A percentile compares a stretch with the other conserved stretches of the same genome.
phyloP scores from a whole-genome alignment of 2,113 vertebrate species.

The Lophius piscatorius region DNA sequence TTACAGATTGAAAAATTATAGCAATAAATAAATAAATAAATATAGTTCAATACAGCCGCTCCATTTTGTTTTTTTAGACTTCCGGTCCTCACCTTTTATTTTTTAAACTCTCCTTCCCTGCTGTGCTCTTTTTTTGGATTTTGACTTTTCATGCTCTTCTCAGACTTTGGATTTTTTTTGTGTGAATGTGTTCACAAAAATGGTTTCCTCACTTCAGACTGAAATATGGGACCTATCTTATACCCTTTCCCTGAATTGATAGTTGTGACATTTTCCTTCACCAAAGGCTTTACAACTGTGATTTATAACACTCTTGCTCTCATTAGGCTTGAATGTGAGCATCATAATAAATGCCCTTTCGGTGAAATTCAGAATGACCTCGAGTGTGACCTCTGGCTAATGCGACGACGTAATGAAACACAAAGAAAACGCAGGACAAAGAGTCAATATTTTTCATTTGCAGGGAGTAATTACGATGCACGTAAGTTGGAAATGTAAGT shows the following conservation, averaged over 20 bases:
- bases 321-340: neutral
- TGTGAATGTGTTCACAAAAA: conserved; percentile 17
- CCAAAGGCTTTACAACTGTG: conserved; percentile 3
- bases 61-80: too few relatives aligned
- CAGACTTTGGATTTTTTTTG: conserved; percentile 31
- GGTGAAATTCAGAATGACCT: neutral
- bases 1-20: too few relatives aligned
- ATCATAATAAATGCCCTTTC: conserved; percentile 1
- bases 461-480: conserved; percentile 13
- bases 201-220: conserved; percentile 9
- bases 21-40: too few relatives aligned
- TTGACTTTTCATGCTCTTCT: conserved; percentile 31
- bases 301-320: neutral
- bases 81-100: too few relatives aligned
- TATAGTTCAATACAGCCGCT: too few relatives aligned
- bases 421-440: too few relatives aligned
- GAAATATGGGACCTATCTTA: conserved; percentile 17
- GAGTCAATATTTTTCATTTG: conserved; percentile 39
- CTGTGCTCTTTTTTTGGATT: conserved; percentile 2
- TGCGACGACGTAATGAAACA: neutral
- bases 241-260: neutral
- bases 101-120: too few relatives aligned
- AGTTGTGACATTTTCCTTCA: conserved; percentile 23
- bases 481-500: conserved; percentile 11
- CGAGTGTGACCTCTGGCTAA: neutral